Evolutionary conservation across 1,140 invertebrate genomes (phyloP), one percentile per base, ranked within the genome.

Genomic region (Cotesia typhae): DNA sequence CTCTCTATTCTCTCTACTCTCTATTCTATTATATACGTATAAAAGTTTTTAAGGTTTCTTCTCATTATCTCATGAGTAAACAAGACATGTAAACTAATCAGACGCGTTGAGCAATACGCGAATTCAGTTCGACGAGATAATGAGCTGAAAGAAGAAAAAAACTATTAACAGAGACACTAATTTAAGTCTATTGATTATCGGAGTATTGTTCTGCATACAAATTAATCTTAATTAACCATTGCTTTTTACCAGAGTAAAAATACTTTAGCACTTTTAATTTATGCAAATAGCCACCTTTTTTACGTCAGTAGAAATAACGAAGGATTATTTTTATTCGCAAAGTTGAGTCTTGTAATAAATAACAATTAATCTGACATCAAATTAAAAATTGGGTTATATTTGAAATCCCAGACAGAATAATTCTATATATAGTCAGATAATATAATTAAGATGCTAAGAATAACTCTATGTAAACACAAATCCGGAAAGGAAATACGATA

Each of bases 381-480:
- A 47, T 41, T 9, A 10, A 47, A 47, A 47, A 9, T 10, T 47
- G 10, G 41, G 41, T 47, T 47, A 47, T 47, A 10, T 47, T 47
- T 47, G 41, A 7, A 47, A 47, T 9, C 41, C 41, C 10, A 47
- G 10, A 47, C 41, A 67, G 12, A 36, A 12, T 9, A 37, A 53
- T 14, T 63, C 35, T 63, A 14, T 36, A 47, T 17, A 69, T 37
- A 35, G 57, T 60, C 3, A 28, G 5, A 35, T 35, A 12, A 60
- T 60, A 52, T 17, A 57, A 82, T 82, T 82, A 78, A 77, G 72
- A 83, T 82, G 76, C 79, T 55, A 73, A 38, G 74, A 67, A 76
- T 74, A 9, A 57, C 73, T 71, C 64, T 64, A 72, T 70, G 61
- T 76, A 78, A 77, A 82, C 80, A 77, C 77, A 59, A 10, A 59